These are phyloP conservation scores for Drosophila kikkawai DNA, from an alignment of 1,140 invertebrate species.

Conservation along the genomic window DNA sequence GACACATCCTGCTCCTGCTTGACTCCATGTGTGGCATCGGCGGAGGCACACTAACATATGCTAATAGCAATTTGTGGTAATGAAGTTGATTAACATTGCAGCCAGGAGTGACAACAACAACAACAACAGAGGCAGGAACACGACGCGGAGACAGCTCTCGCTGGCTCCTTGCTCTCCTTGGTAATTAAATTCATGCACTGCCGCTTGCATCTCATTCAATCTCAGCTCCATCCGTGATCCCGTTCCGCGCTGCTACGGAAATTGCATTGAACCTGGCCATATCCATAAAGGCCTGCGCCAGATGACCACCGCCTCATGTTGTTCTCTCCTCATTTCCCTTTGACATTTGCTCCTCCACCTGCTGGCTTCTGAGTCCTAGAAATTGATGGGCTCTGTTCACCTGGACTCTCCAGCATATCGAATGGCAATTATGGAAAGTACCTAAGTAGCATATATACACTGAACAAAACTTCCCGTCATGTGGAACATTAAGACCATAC, in stretches of 20 bases:
- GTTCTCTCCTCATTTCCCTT: conserved; percentile 63
- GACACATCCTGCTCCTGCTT: background rate
- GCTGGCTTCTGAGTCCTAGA: conserved; percentile 43
- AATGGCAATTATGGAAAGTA: conserved; percentile 39
- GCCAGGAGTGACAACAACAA: conserved; percentile 77
- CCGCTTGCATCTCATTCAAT: conserved; percentile 59
- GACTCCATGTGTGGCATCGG: conserved; percentile 23
- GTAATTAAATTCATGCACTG: conserved; percentile 78
- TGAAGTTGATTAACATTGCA: conserved; percentile 83
- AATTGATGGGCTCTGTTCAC: conserved; percentile 48
- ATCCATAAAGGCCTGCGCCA: conserved; percentile 47
- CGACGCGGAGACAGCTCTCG: conserved; percentile 15
- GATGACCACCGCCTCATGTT: conserved; percentile 24
- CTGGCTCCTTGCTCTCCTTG: conserved; percentile 59
- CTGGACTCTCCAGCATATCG: conserved; percentile 39
- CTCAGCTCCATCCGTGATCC: conserved; percentile 30
- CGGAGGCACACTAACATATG: conserved; percentile 76
- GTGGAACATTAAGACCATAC: no score
- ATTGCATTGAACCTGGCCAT: conserved; percentile 71
- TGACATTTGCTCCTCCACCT: conserved; percentile 31
- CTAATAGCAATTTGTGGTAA: conserved; percentile 83
- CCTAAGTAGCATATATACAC: no score
- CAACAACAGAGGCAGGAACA: conserved; percentile 37
- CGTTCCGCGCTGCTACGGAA: conserved; percentile 62
- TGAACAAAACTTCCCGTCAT: no score